Base-by-base conservation (phyloP, 1,140 invertebrate genomes). In the Halesus radiatus region DNA sequence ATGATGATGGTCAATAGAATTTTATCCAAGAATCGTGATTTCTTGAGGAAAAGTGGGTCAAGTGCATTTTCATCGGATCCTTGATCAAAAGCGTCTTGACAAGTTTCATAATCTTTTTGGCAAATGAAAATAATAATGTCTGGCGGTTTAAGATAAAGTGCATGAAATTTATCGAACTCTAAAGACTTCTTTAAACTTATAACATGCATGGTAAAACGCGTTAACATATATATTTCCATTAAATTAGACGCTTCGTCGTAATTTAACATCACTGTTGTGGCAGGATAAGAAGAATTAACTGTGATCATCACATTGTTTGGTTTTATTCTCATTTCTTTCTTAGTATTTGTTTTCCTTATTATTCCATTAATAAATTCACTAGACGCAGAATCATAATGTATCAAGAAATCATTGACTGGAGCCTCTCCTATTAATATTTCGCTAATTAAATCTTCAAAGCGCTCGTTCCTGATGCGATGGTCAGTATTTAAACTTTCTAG, bases 381-480 rank as follows among this genome's bases (percentile, higher is more conserved):
- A 18, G 66, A 45, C 3, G n/a, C 10, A 3, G 29, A 20, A 18
- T 70, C 66, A 70, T 70, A 70, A 52, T 70, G 66, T n/a, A 70
- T 50, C 16, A 70, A 23, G n/a, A 70, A 70, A 70, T 70, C 66
- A 45, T 52, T 52, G 32, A 13, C 13, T 15, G 16, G 4, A 10
- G 45, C 32, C 50, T 70, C 66, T 20, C 45, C 18, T 22, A n/a
- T 22, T 7, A 70, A 20, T 22, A 70, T 50, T 20, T 70, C 66
- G n/a, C 66, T 52, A 3, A 70, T 32, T 16, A 70, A 1, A 15
- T 52, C n/a, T 50, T 50, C 66, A 52, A 64, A 64, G 2, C 16
- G 22, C 26, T 64, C 62, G 16, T 64, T 32, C 20, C 23, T 20
- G 15, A 1, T 22, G 10, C 7, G 4, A 23, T 60, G 3, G 10